These are phyloP conservation scores for Polypedilum pembai DNA, from an alignment of 1,140 invertebrate genomes.

Conservation along the genomic window DNA sequence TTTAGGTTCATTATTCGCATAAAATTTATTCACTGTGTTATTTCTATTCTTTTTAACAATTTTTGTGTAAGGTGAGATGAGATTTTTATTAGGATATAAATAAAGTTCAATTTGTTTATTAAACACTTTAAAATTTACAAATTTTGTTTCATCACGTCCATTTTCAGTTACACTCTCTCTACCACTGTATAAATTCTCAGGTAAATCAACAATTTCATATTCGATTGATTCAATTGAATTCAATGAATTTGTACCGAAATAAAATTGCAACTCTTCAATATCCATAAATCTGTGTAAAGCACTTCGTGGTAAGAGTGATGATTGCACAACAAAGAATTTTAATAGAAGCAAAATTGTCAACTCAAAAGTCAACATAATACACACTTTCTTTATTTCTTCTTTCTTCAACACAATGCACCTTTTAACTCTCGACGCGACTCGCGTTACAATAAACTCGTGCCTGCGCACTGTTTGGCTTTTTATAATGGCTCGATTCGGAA, in stretches of 20 bases:
- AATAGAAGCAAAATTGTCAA: background rate
- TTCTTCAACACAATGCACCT: background rate
- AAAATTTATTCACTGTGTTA: constrained; percentile 35
- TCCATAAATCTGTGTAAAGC: constrained; percentile 34
- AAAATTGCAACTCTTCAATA: constrained; percentile 35
- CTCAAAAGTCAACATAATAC: too few species aligned
- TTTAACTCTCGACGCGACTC: background rate
- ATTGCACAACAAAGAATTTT: background rate
- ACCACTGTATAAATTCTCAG: constrained; percentile 31
- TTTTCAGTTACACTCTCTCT: constrained; percentile 14
- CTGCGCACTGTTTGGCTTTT: background rate
- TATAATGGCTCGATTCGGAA: background rate
- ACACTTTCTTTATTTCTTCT: background rate
- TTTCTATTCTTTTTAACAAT: constrained; percentile 42
- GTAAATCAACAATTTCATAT: constrained; percentile 38
- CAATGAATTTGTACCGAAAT: constrained; percentile 36
- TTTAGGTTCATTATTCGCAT: constrained; percentile 33
- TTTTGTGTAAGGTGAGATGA: constrained; percentile 45
- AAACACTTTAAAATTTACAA: constrained; percentile 30
- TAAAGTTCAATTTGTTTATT: constrained; percentile 42
- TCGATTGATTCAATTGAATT: constrained; percentile 32
- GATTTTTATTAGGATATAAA: constrained; percentile 46
- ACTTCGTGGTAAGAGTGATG: background rate
- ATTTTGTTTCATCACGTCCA: background rate
- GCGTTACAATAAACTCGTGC: constrained; percentile 1